Evolutionary conservation across 2,113 vertebrate species (phyloP).

Genomic region (Eudyptes chrysolophus): DNA sequence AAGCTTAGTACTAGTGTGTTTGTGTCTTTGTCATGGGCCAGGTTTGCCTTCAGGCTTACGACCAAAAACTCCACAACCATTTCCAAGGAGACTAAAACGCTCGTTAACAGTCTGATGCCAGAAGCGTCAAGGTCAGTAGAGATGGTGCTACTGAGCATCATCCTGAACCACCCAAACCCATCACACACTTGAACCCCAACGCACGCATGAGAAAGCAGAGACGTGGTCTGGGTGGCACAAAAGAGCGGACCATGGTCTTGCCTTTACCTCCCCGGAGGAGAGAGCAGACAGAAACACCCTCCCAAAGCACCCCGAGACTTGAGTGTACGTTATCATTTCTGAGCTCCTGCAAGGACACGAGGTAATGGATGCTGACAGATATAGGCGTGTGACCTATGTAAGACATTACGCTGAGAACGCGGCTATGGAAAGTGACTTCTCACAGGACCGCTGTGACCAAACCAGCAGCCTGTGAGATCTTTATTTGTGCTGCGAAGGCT

Average conservation of each 20-base stretch:
- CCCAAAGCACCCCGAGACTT: background rate
- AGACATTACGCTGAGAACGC: rapidly evolving
- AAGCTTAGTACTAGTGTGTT: background rate
- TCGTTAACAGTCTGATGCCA: rapidly evolving
- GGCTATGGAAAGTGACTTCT: background rate
- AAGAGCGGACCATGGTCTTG: rapidly evolving
- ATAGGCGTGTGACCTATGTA: background rate
- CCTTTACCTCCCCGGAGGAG: background rate
- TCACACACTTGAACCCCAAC: background rate
- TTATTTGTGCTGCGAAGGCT: background rate
- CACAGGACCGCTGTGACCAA: background rate
- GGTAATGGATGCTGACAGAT: background rate
- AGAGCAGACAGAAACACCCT: background rate
- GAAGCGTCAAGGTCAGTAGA: rapidly evolving
- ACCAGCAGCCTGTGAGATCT: background rate
- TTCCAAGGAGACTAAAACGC: background rate
- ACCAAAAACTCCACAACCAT: background rate
- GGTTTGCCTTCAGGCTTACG: background rate
- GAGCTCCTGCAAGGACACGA: background rate
- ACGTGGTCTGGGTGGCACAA: rapidly evolving
- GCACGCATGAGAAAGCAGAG: background rate
- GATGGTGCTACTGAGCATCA: background rate
- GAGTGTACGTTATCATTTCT: background rate
- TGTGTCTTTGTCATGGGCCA: background rate
- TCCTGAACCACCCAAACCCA: background rate